Evolutionary conservation across 2,113 vertebrate species (phyloP).

Genomic region (Camelus bactrianus): DNA sequence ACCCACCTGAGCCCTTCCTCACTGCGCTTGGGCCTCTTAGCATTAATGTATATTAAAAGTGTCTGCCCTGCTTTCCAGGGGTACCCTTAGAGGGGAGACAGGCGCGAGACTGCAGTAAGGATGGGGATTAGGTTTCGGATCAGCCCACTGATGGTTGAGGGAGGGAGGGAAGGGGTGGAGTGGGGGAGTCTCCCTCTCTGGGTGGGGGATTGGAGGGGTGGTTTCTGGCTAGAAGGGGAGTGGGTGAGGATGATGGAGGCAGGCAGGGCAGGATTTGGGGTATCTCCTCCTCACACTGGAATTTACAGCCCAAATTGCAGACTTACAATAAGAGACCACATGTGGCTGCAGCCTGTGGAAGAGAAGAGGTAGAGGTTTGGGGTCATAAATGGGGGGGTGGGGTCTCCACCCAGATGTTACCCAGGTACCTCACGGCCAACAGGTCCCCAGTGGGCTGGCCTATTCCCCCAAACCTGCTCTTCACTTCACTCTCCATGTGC

Average conservation of each 20-base stretch:
- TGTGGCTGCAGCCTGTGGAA: constrained; percentile 22
- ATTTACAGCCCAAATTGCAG: background rate
- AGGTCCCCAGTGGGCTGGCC: too few species aligned
- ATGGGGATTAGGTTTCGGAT: background rate
- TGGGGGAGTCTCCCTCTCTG: background rate
- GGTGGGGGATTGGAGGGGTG: background rate
- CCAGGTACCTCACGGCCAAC: background rate
- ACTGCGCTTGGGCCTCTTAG: background rate
- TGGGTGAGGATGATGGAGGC: background rate
- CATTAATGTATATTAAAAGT: background rate
- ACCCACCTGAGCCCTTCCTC: background rate
- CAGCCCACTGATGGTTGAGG: background rate
- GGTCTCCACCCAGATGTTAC: background rate
- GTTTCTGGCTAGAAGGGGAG: background rate
- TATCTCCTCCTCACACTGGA: background rate
- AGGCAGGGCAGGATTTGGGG: background rate
- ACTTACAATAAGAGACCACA: constrained; percentile 66
- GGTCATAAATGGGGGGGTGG: background rate
- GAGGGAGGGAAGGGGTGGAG: background rate
- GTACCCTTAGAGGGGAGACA: background rate
- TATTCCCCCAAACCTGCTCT: background rate
- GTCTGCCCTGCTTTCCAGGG: background rate
- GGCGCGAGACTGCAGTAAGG: background rate
- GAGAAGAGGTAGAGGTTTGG: constrained; percentile 57
- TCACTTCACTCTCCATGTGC: background rate